Conservation (phyloP, 1,140 invertebrate genomes). For the Phocides pigmalion region DNA sequence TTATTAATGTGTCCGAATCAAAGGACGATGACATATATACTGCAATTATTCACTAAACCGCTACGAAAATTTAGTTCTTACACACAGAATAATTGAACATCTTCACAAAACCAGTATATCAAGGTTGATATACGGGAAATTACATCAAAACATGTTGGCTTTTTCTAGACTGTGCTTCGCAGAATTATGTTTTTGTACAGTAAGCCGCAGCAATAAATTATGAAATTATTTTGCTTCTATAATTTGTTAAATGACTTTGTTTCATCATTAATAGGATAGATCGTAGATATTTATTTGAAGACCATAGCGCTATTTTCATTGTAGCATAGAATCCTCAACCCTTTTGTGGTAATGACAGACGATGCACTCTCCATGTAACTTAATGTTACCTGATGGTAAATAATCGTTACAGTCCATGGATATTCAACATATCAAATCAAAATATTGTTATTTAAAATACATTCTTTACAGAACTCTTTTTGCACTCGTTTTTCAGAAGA, state of each 20-base stretch:
- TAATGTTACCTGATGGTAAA: no score
- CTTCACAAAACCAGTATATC: not conserved
- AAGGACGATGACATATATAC: constrained; percentile 72
- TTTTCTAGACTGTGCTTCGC: not conserved
- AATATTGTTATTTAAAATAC: no score
- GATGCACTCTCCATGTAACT: no score
- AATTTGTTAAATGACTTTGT: not conserved
- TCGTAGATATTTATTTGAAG: no score
- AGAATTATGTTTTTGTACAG: not conserved
- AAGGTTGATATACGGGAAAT: constrained; percentile 7
- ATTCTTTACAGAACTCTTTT: no score
- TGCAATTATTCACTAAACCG: constrained; percentile 57
- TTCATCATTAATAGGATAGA: no score
- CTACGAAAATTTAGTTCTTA: constrained; percentile 36
- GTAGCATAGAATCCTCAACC: no score
- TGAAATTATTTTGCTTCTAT: not conserved
- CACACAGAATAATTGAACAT: not conserved
- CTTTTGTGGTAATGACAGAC: no score
- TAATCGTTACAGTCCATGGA: no score
- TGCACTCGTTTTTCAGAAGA: no score
- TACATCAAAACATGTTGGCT: not conserved
- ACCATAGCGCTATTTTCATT: no score
- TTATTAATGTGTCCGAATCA: constrained; percentile 67
- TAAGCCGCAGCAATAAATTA: constrained; percentile 15
- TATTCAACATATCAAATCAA: no score